Conservation (phyloP, 2,113 vertebrate genomes). For the Pollimyrus isidori region DNA sequence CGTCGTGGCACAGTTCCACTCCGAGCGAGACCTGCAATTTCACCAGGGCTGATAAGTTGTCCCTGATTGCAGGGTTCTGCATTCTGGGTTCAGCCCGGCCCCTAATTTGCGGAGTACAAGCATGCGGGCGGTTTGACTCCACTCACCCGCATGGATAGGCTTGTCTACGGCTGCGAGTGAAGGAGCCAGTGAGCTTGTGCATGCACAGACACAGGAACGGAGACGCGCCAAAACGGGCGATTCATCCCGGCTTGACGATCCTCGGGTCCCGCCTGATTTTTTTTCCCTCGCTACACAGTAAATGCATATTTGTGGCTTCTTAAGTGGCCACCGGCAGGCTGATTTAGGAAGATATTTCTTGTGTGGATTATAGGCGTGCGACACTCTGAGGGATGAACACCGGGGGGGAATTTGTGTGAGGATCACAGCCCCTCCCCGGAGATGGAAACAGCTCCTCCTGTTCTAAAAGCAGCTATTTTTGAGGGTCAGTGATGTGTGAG, state of each 20-base stretch:
- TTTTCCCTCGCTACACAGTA: background rate
- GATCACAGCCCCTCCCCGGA: background rate
- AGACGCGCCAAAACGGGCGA: background rate
- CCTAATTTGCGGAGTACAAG: background rate
- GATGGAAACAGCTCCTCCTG: background rate
- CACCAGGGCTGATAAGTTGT: background rate
- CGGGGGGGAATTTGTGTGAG: background rate
- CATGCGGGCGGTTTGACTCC: background rate
- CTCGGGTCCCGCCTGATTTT: background rate
- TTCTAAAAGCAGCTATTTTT: background rate
- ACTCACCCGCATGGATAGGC: background rate
- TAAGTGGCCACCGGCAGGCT: background rate
- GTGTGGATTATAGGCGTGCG: background rate
- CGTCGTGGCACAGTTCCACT: background rate
- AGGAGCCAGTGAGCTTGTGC: background rate
- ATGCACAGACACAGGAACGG: background rate
- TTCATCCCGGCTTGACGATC: background rate
- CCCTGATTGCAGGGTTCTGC: background rate
- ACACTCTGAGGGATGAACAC: background rate
- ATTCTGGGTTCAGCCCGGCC: background rate
- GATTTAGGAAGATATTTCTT: background rate
- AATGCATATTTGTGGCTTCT: background rate
- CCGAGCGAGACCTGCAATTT: background rate
- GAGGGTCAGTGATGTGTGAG: background rate
- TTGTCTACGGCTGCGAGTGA: background rate